These are phyloP conservation scores for Heliconius aoede DNA, from an alignment of 2,888 invertebrate species.

Conservation along the genomic window DNA sequence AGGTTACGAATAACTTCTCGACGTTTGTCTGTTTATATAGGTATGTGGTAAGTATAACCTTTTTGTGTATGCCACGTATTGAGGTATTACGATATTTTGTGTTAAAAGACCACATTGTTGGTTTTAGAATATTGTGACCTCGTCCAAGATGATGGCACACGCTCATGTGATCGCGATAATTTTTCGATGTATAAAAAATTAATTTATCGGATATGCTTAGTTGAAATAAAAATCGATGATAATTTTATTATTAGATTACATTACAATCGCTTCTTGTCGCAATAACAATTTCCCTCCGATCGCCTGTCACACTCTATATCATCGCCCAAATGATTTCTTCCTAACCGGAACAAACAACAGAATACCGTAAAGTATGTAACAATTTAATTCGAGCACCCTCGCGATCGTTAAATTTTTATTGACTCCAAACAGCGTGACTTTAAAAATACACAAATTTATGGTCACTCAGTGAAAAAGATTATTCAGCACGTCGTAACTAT, in stretches of 20 bases:
- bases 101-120: not conserved
- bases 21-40: conserved; percentile 76
- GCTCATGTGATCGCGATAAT: not conserved
- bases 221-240: not conserved
- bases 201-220: not conserved
- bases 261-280: too few relatives aligned
- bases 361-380: conserved; percentile 66
- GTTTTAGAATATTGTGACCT: not conserved
- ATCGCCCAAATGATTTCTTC: conserved; percentile 32
- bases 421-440: conserved; percentile 80
- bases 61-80: conserved; percentile 28
- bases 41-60: conserved; percentile 45
- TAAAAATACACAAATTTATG: conserved; percentile 83
- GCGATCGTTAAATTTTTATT: conserved; percentile 82
- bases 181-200: not conserved
- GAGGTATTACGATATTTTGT: conserved; percentile 23
- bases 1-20: conserved; percentile 77
- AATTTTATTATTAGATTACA: not conserved
- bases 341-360: conserved; percentile 53
- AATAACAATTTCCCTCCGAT: not conserved
- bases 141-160: not conserved
- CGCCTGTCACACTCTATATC: not conserved
- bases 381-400: conserved; percentile 77
- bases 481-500: conserved; percentile 83
- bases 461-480: conserved; percentile 81